Evolutionary conservation across 2,113 vertebrate genomes (phyloP), one percentile per base, ranked within the genome.

Genomic region (Falco punctatus): DNA sequence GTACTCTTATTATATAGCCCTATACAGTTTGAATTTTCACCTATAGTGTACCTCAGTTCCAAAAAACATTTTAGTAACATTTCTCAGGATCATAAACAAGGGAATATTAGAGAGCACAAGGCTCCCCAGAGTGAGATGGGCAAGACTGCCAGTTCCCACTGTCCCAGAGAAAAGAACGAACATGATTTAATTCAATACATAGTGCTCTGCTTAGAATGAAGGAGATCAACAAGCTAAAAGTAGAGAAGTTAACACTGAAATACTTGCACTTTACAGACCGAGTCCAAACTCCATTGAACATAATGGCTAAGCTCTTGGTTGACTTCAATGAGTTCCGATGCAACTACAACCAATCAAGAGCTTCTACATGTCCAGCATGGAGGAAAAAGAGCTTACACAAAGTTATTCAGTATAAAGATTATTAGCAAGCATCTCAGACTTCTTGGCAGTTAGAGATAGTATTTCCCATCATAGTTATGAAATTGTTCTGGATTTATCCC

Each of bases 371-470:
- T 40, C 62, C 46, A 65, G 14, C 14, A 44, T 21, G 23, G n/a
- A 80, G 7, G 16, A 35, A 88, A 75, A 90, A 64, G 11, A 35
- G 8, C 26, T 95, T 24, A 54, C 80, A 66, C 22, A 49, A 96
- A 96, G 27, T 69, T 90, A 82, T 44, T 80, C 73, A 90, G 23
- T 15, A 54, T 79, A 89, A 92, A 92, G 86, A 48, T 71, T 95
- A 85, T 85, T 81, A 93, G 66, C 55, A 92, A 92, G 57, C 52
- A 54, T 83, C 80, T 92, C 96, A 96, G 95, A 80, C 26, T 90
- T 90, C 81, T 81, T 42, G 22, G 85, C 77, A 92, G 74, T 73
- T 57, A 81, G 66, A 32, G 20, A 44, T 80, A 86, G 44, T 49
- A 77, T 64, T 81, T 72, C 89, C 71, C 90, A 64, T 80, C 23